These are phyloP conservation scores for Biston stratarius DNA, from an alignment of 2,888 invertebrate species.

Conservation along the genomic window DNA sequence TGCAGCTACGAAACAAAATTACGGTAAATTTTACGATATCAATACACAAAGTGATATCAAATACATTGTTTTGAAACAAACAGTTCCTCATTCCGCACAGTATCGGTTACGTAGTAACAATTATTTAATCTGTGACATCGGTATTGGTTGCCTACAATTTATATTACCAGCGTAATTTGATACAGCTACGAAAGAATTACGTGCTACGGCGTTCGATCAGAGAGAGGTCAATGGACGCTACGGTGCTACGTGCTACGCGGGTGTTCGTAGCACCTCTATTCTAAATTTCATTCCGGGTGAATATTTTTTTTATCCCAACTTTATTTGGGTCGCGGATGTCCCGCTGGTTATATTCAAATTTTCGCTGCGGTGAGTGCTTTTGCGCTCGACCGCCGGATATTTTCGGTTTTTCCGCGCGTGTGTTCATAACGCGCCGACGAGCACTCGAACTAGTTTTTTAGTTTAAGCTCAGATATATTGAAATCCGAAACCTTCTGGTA, in stretches of 20 bases:
- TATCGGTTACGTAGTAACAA: background rate
- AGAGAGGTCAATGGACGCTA: background rate
- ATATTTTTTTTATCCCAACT: constrained; percentile 6
- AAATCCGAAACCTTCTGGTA: constrained; percentile 7
- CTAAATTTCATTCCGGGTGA: constrained; percentile 7
- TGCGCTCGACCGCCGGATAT: constrained; percentile 20
- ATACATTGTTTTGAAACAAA: constrained; percentile 20
- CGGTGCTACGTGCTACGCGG: constrained; percentile 21
- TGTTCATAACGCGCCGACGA: constrained; percentile 8
- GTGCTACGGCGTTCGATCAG: constrained; percentile 2
- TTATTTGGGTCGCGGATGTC: constrained; percentile 7
- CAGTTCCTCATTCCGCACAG: constrained; percentile 6
- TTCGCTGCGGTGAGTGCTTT: constrained; percentile 18
- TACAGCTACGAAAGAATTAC: constrained; percentile 11
- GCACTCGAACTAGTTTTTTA: constrained; percentile 10
- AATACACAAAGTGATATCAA: constrained; percentile 24
- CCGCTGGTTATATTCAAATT: constrained; percentile 18
- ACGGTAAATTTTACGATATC: constrained; percentile 16
- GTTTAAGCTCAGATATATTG: constrained; percentile 16
- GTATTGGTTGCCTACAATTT: constrained; percentile 13
- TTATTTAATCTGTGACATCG: background rate
- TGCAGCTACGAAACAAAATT: constrained; percentile 16
- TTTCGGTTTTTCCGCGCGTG: constrained; percentile 24
- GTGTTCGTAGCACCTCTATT: constrained; percentile 9
- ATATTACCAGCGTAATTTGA: constrained; percentile 16